A percentile compares a stretch with the other conserved stretches of the same genome.
phyloP scores from a whole-genome alignment of 2,888 invertebrate species.

The Harpalus rufipes region DNA sequence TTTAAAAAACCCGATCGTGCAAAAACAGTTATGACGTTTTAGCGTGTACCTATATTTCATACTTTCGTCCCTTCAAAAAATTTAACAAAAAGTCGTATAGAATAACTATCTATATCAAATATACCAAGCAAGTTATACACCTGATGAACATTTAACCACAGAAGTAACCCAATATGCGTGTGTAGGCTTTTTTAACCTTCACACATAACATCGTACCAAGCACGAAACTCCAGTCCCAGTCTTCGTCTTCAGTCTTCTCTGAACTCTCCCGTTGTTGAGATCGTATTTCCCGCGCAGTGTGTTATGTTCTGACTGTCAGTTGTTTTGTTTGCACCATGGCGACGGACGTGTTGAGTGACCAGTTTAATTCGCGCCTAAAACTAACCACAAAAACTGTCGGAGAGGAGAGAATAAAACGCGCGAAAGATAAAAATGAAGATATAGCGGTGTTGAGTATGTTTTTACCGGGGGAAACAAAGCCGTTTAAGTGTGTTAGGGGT shows the following conservation, averaged over 20 bases:
- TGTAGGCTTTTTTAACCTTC: not conserved
- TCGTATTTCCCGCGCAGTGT: conserved; percentile 35
- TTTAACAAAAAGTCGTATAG: too few relatives aligned
- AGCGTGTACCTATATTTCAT: too few relatives aligned
- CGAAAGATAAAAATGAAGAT: conserved; percentile 91
- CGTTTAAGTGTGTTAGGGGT: conserved; percentile 87
- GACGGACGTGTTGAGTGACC: conserved; percentile 88
- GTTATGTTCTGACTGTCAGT: conserved; percentile 31
- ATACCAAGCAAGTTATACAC: not conserved
- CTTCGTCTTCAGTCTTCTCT: not conserved
- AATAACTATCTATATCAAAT: not conserved
- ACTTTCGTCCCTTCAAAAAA: too few relatives aligned
- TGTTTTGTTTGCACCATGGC: conserved; percentile 79
- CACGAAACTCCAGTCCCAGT: not conserved
- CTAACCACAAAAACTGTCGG: conserved; percentile 89
- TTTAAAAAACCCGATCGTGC: too few relatives aligned
- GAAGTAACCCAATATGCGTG: not conserved
- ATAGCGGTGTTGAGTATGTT: conserved; percentile 93
- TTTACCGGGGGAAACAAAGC: conserved; percentile 84
- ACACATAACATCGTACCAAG: not conserved
- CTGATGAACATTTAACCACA: not conserved
- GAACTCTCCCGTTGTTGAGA: conserved; percentile 9
- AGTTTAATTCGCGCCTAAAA: conserved; percentile 85
- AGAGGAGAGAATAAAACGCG: conserved; percentile 88
- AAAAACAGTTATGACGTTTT: too few relatives aligned